phyloP scores from a whole-genome alignment of 2,113 vertebrate species.

The Carollia perspicillata region DNA sequence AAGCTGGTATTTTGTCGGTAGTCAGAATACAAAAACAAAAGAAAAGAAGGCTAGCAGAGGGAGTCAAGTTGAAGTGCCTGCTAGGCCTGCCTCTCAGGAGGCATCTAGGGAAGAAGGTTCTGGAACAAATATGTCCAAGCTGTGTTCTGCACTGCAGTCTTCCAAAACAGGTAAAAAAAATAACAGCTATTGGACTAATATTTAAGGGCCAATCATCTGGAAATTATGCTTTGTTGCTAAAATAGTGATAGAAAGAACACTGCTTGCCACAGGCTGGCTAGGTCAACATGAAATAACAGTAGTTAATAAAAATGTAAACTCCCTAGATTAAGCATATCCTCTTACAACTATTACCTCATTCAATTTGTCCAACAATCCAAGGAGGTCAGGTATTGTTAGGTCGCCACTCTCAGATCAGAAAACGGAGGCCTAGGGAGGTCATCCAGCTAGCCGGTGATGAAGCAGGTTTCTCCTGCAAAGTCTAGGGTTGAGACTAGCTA shows the following conservation, averaged over 20 bases:
- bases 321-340: not conserved
- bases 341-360: not conserved
- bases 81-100: not conserved
- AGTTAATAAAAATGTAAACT: not conserved
- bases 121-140: not conserved
- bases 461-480: not conserved
- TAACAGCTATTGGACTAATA: not conserved
- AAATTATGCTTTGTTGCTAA: not conserved
- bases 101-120: not conserved
- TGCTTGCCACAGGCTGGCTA: not conserved
- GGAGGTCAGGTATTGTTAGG: not conserved
- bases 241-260: not conserved
- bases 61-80: not conserved
- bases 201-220: not conserved
- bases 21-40: constrained; percentile 46
- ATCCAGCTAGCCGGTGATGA: not conserved
- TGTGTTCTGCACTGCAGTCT: not conserved
- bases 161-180: not conserved
- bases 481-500: not conserved
- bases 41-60: not conserved
- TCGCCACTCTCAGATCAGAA: not conserved
- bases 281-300: not conserved
- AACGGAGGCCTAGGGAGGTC: not conserved
- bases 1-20: constrained; percentile 63
- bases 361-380: not conserved